These are phyloP conservation scores for Litocranius walleri DNA, from an alignment of 2,113 vertebrate species.

Conservation along the genomic window DNA sequence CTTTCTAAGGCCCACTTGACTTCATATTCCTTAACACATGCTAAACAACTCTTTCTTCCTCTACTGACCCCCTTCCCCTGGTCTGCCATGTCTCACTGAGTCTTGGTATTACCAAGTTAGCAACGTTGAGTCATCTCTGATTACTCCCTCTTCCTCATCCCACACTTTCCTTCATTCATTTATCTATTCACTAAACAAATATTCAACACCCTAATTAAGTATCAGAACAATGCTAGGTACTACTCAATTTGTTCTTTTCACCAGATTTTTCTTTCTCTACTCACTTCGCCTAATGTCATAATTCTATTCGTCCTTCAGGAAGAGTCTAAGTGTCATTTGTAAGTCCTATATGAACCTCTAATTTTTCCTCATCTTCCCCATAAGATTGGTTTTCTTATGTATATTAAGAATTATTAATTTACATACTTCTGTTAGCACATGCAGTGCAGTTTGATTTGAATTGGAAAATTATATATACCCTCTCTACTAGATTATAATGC, in stretches of 20 bases:
- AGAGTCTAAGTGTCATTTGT: not conserved
- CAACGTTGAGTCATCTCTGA: not conserved
- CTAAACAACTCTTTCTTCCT: not conserved
- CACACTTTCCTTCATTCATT: not conserved
- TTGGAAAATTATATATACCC: not conserved
- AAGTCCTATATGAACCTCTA: not conserved
- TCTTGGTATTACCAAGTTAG: not conserved
- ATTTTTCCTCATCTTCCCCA: not conserved
- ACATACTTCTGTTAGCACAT: not conserved
- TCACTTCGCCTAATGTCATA: not conserved
- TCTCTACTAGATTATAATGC: not conserved
- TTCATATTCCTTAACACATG: not conserved
- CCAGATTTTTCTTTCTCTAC: not conserved
- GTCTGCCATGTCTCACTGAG: not conserved
- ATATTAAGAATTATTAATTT: not conserved
- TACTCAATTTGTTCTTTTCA: not conserved
- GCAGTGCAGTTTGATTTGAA: not conserved
- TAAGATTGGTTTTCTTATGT: not conserved
- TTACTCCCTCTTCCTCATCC: not conserved
- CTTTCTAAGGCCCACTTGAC: too few species aligned
- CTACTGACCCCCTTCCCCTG: rapidly evolving
- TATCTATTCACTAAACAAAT: not conserved
- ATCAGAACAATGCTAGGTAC: not conserved
- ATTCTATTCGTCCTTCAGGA: not conserved
- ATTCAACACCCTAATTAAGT: not conserved